Evolutionary conservation across 2,113 vertebrate species (phyloP).

Genomic region (Stercorarius parasiticus): DNA sequence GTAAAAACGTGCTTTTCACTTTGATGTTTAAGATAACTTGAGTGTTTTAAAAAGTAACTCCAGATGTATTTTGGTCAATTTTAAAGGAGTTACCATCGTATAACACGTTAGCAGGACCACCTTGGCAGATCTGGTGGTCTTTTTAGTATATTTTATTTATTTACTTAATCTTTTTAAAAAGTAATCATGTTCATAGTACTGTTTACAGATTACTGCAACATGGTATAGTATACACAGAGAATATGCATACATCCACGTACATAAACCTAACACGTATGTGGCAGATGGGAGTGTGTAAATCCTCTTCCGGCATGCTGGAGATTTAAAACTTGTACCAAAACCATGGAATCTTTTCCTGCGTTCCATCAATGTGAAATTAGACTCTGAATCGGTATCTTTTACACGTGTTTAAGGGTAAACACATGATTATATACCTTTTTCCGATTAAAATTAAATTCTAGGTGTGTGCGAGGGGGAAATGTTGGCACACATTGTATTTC

Average conservation of each 20-base stretch:
- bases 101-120: background rate
- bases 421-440: background rate
- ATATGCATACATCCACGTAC: fast-evolving
- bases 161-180: background rate
- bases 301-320: background rate
- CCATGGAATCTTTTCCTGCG: background rate
- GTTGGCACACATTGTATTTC: background rate
- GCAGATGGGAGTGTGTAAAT: background rate
- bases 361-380: background rate
- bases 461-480: background rate
- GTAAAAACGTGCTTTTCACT: conserved; percentile 71
- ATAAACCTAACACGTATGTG: fast-evolving
- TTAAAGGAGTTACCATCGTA: background rate
- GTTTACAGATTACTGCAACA: background rate
- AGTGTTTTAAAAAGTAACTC: background rate
- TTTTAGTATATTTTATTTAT: background rate
- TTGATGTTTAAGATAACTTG: background rate
- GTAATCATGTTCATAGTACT: background rate
- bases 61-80: background rate
- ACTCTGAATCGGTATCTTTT: background rate
- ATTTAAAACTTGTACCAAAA: background rate
- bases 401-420: background rate
- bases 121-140: background rate
- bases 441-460: background rate
- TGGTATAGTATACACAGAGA: background rate